Evolutionary conservation across 1,140 invertebrate species (phyloP).

Genomic region (Xylocopa sonorina): DNA sequence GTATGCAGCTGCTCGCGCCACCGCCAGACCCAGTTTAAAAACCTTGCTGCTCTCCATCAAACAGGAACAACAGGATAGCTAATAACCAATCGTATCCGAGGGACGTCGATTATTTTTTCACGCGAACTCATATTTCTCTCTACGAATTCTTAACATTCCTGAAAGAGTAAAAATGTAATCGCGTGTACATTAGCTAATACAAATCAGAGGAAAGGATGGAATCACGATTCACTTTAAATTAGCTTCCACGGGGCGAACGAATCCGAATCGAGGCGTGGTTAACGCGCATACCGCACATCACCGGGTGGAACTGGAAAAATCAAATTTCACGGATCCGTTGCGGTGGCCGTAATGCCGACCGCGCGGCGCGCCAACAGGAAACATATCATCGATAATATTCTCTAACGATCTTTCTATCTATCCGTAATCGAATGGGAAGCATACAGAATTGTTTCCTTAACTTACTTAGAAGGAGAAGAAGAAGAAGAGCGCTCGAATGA

Average conservation of each 20-base stretch:
- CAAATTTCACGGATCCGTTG: not conserved
- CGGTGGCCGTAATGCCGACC: not conserved
- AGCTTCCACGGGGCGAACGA: not conserved
- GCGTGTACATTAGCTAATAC: too few relatives aligned
- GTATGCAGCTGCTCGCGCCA: conserved; percentile 82
- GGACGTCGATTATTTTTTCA: not conserved
- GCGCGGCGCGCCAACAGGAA: not conserved
- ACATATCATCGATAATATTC: conserved; percentile 7
- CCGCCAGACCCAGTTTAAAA: conserved; percentile 81
- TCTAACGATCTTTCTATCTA: too few relatives aligned
- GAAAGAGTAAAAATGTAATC: too few relatives aligned
- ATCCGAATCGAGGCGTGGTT: too few relatives aligned
- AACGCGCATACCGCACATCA: not conserved
- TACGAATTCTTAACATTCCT: too few relatives aligned
- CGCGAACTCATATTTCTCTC: not conserved
- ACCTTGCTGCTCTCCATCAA: too few relatives aligned
- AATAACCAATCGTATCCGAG: not conserved
- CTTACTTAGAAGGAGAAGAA: not conserved
- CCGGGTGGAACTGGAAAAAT: not conserved
- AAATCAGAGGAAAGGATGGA: too few relatives aligned
- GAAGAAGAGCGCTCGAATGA: not conserved
- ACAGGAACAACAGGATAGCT: not conserved
- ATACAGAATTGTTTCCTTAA: too few relatives aligned
- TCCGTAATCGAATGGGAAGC: too few relatives aligned
- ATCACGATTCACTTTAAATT: not conserved